phyloP scores from a whole-genome alignment of 2,113 vertebrate species.

The Tiliqua scincoides region DNA sequence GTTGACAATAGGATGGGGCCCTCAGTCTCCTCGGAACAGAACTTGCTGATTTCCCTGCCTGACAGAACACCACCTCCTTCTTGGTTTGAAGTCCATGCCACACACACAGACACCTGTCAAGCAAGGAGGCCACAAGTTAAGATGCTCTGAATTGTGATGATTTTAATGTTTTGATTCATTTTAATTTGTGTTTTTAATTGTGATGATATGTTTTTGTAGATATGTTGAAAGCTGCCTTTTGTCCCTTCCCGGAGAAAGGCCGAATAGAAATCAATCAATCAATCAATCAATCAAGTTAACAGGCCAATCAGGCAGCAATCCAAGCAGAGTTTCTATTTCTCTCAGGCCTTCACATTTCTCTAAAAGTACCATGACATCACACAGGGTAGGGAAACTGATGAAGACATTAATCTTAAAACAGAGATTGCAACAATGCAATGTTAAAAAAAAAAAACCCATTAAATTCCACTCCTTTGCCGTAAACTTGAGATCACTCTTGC shows the following conservation, averaged over 20 bases:
- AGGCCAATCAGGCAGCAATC: not conserved
- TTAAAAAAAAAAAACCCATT: constrained; percentile 4
- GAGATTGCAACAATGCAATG: not conserved
- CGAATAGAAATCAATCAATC: too few species aligned
- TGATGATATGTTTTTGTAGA: too few species aligned
- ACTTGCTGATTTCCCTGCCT: not conserved
- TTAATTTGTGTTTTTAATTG: too few species aligned
- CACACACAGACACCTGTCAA: not conserved
- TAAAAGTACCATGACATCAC: not conserved
- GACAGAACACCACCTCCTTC: not conserved
- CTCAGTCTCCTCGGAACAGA: not conserved
- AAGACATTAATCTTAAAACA: constrained; percentile 1
- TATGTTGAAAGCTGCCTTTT: too few species aligned
- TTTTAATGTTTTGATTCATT: too few species aligned
- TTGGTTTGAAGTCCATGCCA: not conserved
- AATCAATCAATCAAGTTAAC: too few species aligned
- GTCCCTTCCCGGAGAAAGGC: too few species aligned
- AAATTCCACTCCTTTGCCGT: not conserved
- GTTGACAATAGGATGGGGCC: too few species aligned
- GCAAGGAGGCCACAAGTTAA: not conserved
- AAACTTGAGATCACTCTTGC: constrained; percentile 5
- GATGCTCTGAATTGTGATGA: too few species aligned
- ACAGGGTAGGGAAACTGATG: constrained; percentile 19
- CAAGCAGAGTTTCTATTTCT: not conserved
- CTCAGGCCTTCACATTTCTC: not conserved